A percentile compares a stretch with the other conserved stretches of the same genome.
These are phyloP conservation scores for Peromyscus melanophrys DNA, from an alignment of 2,797 vertebrate species.

Conservation along the genomic window DNA sequence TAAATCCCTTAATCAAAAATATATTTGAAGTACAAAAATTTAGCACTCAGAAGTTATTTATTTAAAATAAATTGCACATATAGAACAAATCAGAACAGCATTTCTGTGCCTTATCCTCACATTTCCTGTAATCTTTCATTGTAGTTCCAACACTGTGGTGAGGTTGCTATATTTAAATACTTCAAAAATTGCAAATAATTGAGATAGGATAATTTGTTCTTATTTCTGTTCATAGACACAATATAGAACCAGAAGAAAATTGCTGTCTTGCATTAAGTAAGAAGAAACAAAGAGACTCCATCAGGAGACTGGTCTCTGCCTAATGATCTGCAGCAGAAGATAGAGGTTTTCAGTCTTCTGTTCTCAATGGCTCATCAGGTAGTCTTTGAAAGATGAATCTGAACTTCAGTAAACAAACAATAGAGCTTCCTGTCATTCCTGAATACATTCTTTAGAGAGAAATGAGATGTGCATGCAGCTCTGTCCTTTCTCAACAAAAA, in stretches of 20 bases:
- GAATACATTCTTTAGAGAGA: conserved; percentile 40
- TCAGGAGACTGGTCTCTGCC: conserved; percentile 20
- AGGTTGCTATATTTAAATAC: not conserved
- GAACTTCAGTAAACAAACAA: conserved; percentile 28
- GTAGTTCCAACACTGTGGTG: not conserved
- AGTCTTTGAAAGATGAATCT: conserved; percentile 55
- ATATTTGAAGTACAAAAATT: not conserved
- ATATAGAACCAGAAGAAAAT: not conserved
- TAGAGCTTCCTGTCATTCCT: not conserved
- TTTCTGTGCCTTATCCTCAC: not conserved
- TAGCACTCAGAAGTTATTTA: not conserved
- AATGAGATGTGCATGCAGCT: conserved; percentile 19
- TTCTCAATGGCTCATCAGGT: conserved; percentile 45
- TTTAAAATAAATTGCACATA: not conserved
- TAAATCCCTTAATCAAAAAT: not conserved
- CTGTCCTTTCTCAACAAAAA: not conserved
- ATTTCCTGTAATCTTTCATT: not conserved
- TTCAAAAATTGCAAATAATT: conserved; percentile 12
- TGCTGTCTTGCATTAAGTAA: conserved; percentile 38
- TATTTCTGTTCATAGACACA: conserved; percentile 20
- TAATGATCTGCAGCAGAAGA: conserved; percentile 63
- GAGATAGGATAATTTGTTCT: not conserved
- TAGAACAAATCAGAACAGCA: not conserved
- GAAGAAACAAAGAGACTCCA: conserved; percentile 57
- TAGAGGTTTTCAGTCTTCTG: conserved; percentile 70